Base-by-base conservation (phyloP, 2,888 invertebrate species). In the Terebella lapidaria region DNA sequence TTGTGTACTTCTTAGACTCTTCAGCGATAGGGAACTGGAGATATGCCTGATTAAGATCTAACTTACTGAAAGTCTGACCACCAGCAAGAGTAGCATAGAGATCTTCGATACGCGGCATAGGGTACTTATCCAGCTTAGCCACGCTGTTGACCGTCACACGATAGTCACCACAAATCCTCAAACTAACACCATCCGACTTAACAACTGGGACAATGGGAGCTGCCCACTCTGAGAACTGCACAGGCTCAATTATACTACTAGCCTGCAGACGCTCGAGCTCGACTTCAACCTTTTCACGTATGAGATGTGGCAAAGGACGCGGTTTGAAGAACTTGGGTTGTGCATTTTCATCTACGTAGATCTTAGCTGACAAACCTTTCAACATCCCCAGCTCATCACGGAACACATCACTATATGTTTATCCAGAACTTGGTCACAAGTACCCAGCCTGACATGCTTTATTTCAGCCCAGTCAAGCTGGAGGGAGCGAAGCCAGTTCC, bases 81-180 rank as follows among this genome's bases (percentile, higher is more conserved):
- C 63, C 64, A 42, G 64, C 63, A n/a, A 69, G 22, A 4, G 26
- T 46, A 4, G 47, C 52, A 49, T 47, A 59, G 15, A 67, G 29
- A 26, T 67, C 69, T 24, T 62, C 68, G 5, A 54, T 30, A 5
- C 20, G 22, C 10, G 64, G 62, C 10, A 65, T 55, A 22, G 66
- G 68, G 49, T 68, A 61, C 15, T 30, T 35, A 49, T 70, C 63
- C 10, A 54, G 15, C 25, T 52, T 54, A 10, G 57, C 24, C 18
- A 29, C 53, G 27, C 29, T 54, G 46, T 69, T 69, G 42, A 35
- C 42, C 10, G 42, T 35, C n/a, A 35, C n/a, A 15, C n/a, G 10
- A 35, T 35, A 35, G n/a, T 67, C 68, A 2, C 62, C 64, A 55
- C 67, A 67, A n/a, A 67, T 22, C 25, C 60, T 25, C 3, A 63